Conservation (phyloP, 1,140 invertebrate genomes). For the Panagrolaimus sp. region DNA sequence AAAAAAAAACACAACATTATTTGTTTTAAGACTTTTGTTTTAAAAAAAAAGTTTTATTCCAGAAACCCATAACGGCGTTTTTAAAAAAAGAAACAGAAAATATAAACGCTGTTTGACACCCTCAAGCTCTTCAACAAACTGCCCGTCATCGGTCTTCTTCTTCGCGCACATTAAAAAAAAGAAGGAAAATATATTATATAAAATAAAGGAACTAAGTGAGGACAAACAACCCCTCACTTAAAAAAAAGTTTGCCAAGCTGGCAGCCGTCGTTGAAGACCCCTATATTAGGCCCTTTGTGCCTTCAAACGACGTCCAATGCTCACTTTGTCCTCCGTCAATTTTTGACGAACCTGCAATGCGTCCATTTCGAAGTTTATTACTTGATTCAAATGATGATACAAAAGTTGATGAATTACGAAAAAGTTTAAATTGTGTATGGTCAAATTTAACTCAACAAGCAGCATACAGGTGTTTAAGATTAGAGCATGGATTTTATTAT, state of each 20-base stretch:
- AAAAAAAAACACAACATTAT: too few species aligned
- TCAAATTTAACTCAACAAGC: background rate
- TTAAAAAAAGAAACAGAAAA: too few species aligned
- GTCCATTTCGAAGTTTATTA: background rate
- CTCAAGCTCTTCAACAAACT: too few species aligned
- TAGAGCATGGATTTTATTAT: slow-evolving; percentile 17
- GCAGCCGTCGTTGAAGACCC: slow-evolving; percentile 9
- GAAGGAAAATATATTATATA: too few species aligned
- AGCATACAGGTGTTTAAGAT: background rate
- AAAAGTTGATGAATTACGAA: background rate
- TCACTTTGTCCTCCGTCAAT: background rate
- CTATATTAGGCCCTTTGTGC: slow-evolving; percentile 13
- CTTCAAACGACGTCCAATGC: background rate
- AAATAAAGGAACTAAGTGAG: too few species aligned
- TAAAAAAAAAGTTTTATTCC: too few species aligned
- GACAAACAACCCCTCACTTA: too few species aligned
- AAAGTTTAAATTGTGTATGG: background rate
- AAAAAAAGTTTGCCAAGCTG: background rate
- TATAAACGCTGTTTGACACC: too few species aligned
- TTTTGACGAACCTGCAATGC: background rate
- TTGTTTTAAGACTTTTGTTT: too few species aligned
- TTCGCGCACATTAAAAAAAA: too few species aligned
- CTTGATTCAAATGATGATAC: background rate
- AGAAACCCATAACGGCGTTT: too few species aligned
- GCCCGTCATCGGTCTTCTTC: too few species aligned